Evolutionary conservation across 2,113 vertebrate genomes (phyloP).

Genomic region (Sminthopsis crassicaudata): DNA sequence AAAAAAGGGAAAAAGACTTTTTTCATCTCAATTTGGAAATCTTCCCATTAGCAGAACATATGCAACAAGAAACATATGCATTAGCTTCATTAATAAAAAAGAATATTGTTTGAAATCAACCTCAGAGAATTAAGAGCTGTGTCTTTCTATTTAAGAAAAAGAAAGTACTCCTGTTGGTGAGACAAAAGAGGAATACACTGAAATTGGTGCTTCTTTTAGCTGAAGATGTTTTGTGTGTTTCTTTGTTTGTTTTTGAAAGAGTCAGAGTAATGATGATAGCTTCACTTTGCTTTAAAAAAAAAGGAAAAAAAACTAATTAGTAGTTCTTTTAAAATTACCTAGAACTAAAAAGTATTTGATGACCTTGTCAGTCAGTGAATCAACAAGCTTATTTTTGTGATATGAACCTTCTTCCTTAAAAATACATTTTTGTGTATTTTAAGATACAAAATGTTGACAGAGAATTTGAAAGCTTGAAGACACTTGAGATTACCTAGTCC

Average conservation of each 20-base stretch:
- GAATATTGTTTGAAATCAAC: conserved; percentile 78
- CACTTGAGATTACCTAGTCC: not conserved
- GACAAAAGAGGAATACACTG: conserved; percentile 81
- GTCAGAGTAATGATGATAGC: conserved; percentile 50
- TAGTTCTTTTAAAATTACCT: conserved; percentile 48
- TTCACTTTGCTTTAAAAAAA: not conserved
- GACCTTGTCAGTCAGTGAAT: conserved; percentile 40
- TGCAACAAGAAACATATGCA: conserved; percentile 77
- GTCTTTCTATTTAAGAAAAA: conserved; percentile 77
- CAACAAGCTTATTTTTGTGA: not conserved
- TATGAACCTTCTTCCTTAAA: not conserved
- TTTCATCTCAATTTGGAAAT: conserved; percentile 76
- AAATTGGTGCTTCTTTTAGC: conserved; percentile 77
- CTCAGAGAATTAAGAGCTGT: conserved; percentile 79
- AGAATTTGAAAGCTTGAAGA: conserved; percentile 43
- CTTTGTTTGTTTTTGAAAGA: conserved; percentile 66
- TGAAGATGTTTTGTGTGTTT: not conserved
- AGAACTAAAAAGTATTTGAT: not conserved
- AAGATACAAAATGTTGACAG: conserved; percentile 6
- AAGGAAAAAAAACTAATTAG: not conserved
- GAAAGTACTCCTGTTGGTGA: conserved; percentile 74
- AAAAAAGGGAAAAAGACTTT: not conserved
- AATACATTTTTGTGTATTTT: conserved; percentile 53
- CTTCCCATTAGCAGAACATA: conserved; percentile 79
- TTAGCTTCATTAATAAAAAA: conserved; percentile 81